phyloP scores from a whole-genome alignment of 2,888 invertebrate species.

The Coleophora deauratella region DNA sequence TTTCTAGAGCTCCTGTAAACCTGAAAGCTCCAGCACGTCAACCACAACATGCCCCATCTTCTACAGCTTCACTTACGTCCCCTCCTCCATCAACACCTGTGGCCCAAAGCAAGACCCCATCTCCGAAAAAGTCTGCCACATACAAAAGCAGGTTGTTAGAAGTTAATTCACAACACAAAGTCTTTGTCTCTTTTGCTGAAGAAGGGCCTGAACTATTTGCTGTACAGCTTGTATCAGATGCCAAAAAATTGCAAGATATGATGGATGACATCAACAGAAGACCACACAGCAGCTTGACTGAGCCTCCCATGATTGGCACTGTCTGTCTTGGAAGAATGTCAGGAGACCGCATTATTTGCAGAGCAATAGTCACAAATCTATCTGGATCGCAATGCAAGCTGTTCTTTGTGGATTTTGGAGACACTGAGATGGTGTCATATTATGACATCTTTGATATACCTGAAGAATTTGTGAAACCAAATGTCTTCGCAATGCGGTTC shows the following conservation, averaged over 20 bases:
- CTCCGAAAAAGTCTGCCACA: conserved; percentile 60
- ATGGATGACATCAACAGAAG: conserved; percentile 82
- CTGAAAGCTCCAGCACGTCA: conserved; percentile 48
- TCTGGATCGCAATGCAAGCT: conserved; percentile 82
- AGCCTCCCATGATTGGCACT: conserved; percentile 82
- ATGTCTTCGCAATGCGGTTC: conserved; percentile 84
- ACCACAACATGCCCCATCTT: conserved; percentile 33
- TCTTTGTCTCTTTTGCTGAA: conserved; percentile 83
- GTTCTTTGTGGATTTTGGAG: conserved; percentile 88
- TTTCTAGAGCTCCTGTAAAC: conserved; percentile 45
- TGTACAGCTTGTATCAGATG: conserved; percentile 78
- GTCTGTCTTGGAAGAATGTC: conserved; percentile 84
- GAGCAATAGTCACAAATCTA: conserved; percentile 84
- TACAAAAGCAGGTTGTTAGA: conserved; percentile 69
- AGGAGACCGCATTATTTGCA: conserved; percentile 79
- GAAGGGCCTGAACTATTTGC: conserved; percentile 87
- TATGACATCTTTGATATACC: conserved; percentile 85
- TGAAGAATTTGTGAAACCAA: conserved; percentile 79
- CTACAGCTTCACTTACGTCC: conserved; percentile 16
- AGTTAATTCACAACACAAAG: conserved; percentile 74
- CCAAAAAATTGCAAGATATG: conserved; percentile 76
- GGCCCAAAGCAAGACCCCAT: conserved; percentile 28
- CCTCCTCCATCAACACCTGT: conserved; percentile 21
- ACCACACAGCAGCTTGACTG: conserved; percentile 75
- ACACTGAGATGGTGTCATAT: conserved; percentile 81